A percentile compares a stretch with the other conserved stretches of the same genome.
Evolutionary conservation across 2,888 invertebrate species (phyloP).

Genomic region (Crepidodera aurea): DNA sequence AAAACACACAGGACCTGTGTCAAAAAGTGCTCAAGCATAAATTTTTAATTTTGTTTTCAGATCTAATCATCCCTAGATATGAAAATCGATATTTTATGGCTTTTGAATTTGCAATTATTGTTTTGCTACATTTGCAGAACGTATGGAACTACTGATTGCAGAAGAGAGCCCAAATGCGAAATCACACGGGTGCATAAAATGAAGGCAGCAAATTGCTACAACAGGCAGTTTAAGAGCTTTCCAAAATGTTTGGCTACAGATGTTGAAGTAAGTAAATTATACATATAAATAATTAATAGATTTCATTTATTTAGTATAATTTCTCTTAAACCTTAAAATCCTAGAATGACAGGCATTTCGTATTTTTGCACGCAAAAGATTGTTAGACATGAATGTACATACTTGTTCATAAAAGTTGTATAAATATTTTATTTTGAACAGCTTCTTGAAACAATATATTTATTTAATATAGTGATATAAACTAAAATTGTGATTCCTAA

Average conservation of each 20-base stretch:
- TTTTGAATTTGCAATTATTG: slow-evolving; percentile 14
- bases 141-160: slow-evolving; percentile 35
- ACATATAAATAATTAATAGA: not conserved
- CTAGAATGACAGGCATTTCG: not conserved
- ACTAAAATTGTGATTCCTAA: no score
- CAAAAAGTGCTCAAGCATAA: no score
- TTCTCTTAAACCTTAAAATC: not conserved
- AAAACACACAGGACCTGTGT: no score
- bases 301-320: not conserved
- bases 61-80: slow-evolving; percentile 14
- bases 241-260: slow-evolving; percentile 55
- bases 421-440: no score
- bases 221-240: slow-evolving; percentile 51
- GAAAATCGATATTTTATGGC: slow-evolving; percentile 23
- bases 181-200: slow-evolving; percentile 49
- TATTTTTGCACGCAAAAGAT: not conserved
- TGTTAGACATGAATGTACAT: not conserved
- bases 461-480: no score
- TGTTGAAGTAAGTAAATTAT: slow-evolving; percentile 52
- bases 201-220: slow-evolving; percentile 55
- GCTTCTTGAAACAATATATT: no score
- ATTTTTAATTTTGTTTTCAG: slow-evolving; percentile 18
- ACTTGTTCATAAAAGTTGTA: no score
- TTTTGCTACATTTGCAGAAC: not conserved
- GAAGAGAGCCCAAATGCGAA: slow-evolving; percentile 46